These are phyloP conservation scores for Rattus norvegicus DNA, from an alignment of 2,113 vertebrate species.

Conservation along the genomic window DNA sequence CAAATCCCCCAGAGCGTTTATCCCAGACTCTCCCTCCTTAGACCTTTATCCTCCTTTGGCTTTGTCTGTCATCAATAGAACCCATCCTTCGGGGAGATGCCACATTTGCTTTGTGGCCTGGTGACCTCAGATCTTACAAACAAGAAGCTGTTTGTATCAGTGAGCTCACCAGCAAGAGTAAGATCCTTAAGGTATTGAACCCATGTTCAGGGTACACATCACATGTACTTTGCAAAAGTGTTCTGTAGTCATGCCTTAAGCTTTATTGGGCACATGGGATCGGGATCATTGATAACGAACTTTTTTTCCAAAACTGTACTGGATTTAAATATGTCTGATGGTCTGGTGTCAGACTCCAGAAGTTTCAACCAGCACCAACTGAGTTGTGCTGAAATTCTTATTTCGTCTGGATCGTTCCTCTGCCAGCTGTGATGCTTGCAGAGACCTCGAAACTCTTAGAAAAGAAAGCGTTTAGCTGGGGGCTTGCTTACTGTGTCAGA, in stretches of 20 bases:
- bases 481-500: not conserved
- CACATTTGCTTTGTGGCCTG: not conserved
- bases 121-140: not conserved
- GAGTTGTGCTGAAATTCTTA: not conserved
- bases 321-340: not conserved
- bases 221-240: not conserved
- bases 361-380: not conserved
- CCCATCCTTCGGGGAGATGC: not conserved
- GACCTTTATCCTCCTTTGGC: not conserved
- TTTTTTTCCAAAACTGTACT: not conserved
- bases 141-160: not conserved
- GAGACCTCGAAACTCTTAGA: not conserved
- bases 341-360: not conserved
- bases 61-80: not conserved
- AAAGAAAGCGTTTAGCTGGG: not conserved
- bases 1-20: not conserved
- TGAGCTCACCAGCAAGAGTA: not conserved
- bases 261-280: not conserved
- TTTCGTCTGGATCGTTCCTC: not conserved
- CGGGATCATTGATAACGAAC: not conserved
- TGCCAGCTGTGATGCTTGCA: not conserved
- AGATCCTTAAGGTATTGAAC: not conserved
- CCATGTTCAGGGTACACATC: not conserved
- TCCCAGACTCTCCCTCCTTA: not conserved
- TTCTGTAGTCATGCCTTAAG: not conserved